Evolutionary conservation across 2,888 invertebrate genomes (phyloP), one percentile per base, ranked within the genome.

Genomic region (Cerastoderma edule): DNA sequence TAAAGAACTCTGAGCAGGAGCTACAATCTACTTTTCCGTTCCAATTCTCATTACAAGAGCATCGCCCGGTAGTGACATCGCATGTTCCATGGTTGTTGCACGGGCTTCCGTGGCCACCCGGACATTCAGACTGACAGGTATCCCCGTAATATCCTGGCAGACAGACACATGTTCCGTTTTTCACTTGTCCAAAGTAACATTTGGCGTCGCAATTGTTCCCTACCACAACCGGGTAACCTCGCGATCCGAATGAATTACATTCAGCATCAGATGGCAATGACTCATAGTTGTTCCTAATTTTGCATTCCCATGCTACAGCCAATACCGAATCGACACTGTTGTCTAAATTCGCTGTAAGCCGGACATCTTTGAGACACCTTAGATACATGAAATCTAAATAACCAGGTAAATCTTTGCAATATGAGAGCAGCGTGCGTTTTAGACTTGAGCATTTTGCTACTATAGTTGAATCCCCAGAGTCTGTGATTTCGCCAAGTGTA

Each of bases 31-130:
- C 33, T 53, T 78, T 69, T 16, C 84, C 85, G 3, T 67, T 69
- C 85, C 85, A 88, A 35, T 84, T 79, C 8, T 28, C 39, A 3
- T 80, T 70, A 74, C 88, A 88, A 6, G 32, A n/a, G 64, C 88
- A 88, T 8, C 22, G 30, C 16, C 88, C 88, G 3, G 82, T 78
- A 2, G 35, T 24, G 2, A 50, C 65, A 22, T 73, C 53, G 71
- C 88, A 88, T 10, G 27, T 19, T 8, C 88, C 88, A 57, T 84
- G 84, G n/a, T 76, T 71, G 50, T 65, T 78, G 64, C 88, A 88
- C 6, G 82, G 66, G 32, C 72, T 77, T 10, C 8, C 1, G 28
- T 70, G 57, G 57, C 87, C 86, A 24, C 88, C 88, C 16, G 87
- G 86, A 71, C 87, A 88, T 48, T 75, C 77, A 27, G 56, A 32